phyloP scores from a whole-genome alignment of 2,797 vertebrate genomes.

The Triplophysa yarkandensis region DNA sequence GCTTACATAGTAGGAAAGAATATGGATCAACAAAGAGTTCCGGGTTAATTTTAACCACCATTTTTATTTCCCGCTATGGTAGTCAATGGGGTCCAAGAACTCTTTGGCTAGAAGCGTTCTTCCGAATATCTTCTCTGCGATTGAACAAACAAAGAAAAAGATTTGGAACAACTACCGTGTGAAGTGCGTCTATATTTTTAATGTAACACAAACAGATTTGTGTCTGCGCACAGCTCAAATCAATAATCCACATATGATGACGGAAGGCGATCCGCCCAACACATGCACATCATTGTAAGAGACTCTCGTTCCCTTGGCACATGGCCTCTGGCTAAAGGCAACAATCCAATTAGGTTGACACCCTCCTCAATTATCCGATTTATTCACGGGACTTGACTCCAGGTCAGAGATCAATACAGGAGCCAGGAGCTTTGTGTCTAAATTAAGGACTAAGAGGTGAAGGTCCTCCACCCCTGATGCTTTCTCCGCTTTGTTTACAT shows the following conservation, averaged over 20 bases:
- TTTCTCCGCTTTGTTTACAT: constrained; percentile 43
- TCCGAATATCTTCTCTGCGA: too few species aligned
- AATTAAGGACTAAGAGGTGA: constrained; percentile 58
- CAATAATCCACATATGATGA: constrained; percentile 36
- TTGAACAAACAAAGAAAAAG: too few species aligned
- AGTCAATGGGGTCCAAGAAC: too few species aligned
- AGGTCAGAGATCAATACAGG: constrained; percentile 76
- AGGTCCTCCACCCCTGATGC: constrained; percentile 24
- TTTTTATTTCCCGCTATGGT: too few species aligned
- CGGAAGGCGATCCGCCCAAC: constrained; percentile 62
- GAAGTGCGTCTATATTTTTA: too few species aligned
- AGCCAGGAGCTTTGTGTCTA: constrained; percentile 73
- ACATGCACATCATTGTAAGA: constrained; percentile 70
- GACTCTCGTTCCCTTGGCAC: constrained; percentile 60
- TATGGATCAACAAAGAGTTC: too few species aligned
- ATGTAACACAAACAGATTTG: constrained; percentile 8
- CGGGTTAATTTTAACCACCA: too few species aligned
- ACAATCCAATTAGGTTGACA: constrained; percentile 85
- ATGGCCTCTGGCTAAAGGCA: constrained; percentile 76
- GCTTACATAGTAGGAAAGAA: too few species aligned
- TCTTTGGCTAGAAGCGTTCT: too few species aligned
- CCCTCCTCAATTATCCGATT: constrained; percentile 84
- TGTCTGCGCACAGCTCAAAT: constrained; percentile 49
- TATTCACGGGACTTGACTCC: constrained; percentile 77
- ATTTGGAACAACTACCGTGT: too few species aligned